These are phyloP conservation scores for Micromesistius poutassou DNA, from an alignment of 2,797 vertebrate species.

Conservation along the genomic window DNA sequence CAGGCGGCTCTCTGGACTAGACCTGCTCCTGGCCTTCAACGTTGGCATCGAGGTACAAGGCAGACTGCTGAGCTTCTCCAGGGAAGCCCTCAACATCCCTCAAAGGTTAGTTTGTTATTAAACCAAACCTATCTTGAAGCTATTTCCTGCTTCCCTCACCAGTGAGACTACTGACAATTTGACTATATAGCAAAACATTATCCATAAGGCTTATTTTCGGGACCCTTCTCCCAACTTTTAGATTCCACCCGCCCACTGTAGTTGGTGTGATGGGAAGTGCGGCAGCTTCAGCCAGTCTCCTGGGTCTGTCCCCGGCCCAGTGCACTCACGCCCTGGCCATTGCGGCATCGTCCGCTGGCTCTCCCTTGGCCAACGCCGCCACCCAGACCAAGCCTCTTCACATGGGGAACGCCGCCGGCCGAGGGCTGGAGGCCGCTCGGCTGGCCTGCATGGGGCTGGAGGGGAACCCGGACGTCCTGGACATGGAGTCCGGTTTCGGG, in stretches of 20 bases:
- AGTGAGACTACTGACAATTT: not conserved
- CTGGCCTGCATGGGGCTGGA: conserved; percentile 83
- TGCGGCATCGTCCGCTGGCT: conserved; percentile 86
- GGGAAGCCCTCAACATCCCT: conserved; percentile 86
- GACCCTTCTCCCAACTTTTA: conserved; percentile 45
- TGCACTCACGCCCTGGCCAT: conserved; percentile 84
- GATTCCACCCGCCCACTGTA: conserved; percentile 90
- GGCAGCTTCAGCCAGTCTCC: conserved; percentile 84
- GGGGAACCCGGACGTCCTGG: conserved; percentile 83
- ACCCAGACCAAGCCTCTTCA: conserved; percentile 94
- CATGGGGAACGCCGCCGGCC: conserved; percentile 81
- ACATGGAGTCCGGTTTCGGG: conserved; percentile 79
- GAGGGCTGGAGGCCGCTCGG: conserved; percentile 84
- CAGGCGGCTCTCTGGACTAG: conserved; percentile 78
- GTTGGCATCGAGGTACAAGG: conserved; percentile 92
- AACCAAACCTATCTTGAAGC: not conserved
- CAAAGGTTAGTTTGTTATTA: conserved; percentile 73
- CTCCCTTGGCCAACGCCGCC: conserved; percentile 89
- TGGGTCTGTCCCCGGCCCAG: conserved; percentile 73
- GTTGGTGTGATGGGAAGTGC: conserved; percentile 92
- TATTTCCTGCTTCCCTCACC: not conserved
- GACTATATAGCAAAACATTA: not conserved
- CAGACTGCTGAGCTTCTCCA: conserved; percentile 83
- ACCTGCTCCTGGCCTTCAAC: conserved; percentile 89
- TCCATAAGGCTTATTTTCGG: not conserved